Conservation (phyloP, 1,140 invertebrate species). For the Drosophila jambulina region DNA sequence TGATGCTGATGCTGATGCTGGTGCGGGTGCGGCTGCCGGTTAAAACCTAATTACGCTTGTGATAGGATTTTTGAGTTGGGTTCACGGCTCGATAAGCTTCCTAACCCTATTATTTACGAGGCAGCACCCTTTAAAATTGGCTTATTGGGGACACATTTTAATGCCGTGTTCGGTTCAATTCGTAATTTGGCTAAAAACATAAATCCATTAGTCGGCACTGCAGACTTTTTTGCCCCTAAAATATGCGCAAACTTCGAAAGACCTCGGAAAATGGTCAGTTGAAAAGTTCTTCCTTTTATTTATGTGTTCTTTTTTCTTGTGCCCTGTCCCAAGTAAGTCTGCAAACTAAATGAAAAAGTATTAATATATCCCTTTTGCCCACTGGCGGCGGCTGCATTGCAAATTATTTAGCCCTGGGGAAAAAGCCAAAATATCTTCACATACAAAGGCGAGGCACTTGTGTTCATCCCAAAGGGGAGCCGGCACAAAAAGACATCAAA, state of each 20-base stretch:
- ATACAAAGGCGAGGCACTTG: conserved; percentile 25
- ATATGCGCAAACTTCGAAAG: conserved; percentile 67
- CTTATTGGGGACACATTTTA: conserved; percentile 61
- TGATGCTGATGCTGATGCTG: not conserved
- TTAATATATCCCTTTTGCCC: conserved; percentile 71
- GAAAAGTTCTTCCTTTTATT: conserved; percentile 50
- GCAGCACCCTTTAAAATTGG: conserved; percentile 36
- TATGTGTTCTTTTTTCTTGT: conserved; percentile 2
- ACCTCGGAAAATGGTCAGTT: conserved; percentile 60
- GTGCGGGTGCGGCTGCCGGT: conserved; percentile 4
- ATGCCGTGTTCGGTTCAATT: conserved; percentile 53
- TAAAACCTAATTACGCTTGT: conserved; percentile 54
- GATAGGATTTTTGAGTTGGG: conserved; percentile 57
- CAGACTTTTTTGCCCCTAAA: conserved; percentile 43
- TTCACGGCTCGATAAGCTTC: conserved; percentile 37
- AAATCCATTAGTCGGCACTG: conserved; percentile 62
- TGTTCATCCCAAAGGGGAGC: conserved; percentile 21
- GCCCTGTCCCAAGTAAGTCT: conserved; percentile 13
- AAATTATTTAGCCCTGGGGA: conserved; percentile 71
- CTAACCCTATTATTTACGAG: conserved; percentile 51
- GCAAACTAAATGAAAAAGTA: conserved; percentile 80
- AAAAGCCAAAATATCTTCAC: conserved; percentile 46
- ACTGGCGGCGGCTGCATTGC: conserved; percentile 43
- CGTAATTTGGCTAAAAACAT: conserved; percentile 48
- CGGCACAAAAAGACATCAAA: conserved; percentile 59